Percentiles rank a stretch among this genome's conserved stretches.
phyloP scores from a whole-genome alignment of 2,113 vertebrate species.

The Rhineura floridana region DNA sequence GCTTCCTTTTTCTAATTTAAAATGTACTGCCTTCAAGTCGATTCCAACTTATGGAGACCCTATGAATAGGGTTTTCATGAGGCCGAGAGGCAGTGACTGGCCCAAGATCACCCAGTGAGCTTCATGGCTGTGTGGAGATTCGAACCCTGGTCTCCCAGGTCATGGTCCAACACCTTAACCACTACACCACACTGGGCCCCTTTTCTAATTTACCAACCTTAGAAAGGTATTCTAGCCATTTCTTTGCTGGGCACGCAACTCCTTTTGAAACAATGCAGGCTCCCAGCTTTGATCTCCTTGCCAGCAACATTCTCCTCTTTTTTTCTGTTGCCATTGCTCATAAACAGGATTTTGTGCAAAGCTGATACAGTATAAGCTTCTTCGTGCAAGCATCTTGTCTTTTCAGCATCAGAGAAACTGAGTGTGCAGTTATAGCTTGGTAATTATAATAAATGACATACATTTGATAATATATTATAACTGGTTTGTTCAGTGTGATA shows the following conservation, averaged over 20 bases:
- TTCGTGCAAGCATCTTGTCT: not conserved
- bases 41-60: too few relatives aligned
- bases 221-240: conserved; percentile 31
- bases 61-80: too few relatives aligned
- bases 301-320: conserved; percentile 35
- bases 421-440: not conserved
- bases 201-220: conserved; percentile 27
- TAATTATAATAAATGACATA: not conserved
- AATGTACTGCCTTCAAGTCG: too few relatives aligned
- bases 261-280: conserved; percentile 46
- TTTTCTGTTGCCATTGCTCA: conserved; percentile 42
- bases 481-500: not conserved
- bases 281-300: conserved; percentile 39
- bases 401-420: not conserved
- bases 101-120: too few relatives aligned
- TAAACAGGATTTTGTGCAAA: conserved; percentile 28
- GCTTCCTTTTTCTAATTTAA: not conserved
- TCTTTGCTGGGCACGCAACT: conserved; percentile 26
- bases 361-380: not conserved
- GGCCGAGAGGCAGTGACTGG: too few relatives aligned
- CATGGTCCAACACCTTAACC: too few relatives aligned
- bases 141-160: too few relatives aligned
- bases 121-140: too few relatives aligned
- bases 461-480: not conserved
- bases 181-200: too few relatives aligned